Evolutionary conservation across 2,113 vertebrate species (phyloP).

Genomic region (Amphilophus citrinellus): DNA sequence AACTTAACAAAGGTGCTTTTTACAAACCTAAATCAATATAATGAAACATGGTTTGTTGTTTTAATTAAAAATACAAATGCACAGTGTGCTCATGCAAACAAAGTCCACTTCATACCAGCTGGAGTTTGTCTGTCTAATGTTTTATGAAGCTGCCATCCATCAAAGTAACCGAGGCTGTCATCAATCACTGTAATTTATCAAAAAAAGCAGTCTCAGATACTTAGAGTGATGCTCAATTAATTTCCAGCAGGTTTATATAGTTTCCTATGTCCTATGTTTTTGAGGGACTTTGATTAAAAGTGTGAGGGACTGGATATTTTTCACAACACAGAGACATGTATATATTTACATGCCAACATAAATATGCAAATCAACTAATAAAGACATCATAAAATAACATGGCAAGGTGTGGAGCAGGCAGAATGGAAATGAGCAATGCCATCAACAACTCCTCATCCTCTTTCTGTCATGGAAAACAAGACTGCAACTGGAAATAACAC

Average conservation of each 20-base stretch:
- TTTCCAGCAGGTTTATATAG: slow-evolving; percentile 37
- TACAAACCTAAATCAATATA: not conserved
- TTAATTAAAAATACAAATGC: not conserved
- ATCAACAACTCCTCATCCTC: slow-evolving; percentile 33
- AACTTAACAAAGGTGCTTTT: too few relatives aligned
- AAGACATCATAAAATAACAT: slow-evolving; percentile 32
- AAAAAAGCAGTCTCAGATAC: slow-evolving; percentile 38
- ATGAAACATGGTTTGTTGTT: too few relatives aligned
- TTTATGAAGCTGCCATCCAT: slow-evolving; percentile 57
- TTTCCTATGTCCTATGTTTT: slow-evolving; percentile 50
- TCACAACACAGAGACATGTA: slow-evolving; percentile 36
- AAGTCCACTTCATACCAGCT: not conserved
- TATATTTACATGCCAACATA: slow-evolving; percentile 27
- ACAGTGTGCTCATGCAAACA: not conserved
- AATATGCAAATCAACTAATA: slow-evolving; percentile 64
- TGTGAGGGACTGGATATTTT: slow-evolving; percentile 56
- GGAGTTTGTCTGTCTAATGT: slow-evolving; percentile 40
- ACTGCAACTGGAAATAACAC: not conserved
- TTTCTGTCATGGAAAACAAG: slow-evolving; percentile 1
- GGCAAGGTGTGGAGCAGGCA: slow-evolving; percentile 32
- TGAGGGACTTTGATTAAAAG: slow-evolving; percentile 44
- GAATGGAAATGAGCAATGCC: slow-evolving; percentile 43
- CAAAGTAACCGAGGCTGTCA: slow-evolving; percentile 48
- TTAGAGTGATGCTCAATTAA: slow-evolving; percentile 63
- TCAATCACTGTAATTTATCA: slow-evolving; percentile 69